Percentiles rank a stretch among this genome's conserved stretches.
Conservation (phyloP, 2,888 invertebrate species). For the Thymelicus sylvestris region DNA sequence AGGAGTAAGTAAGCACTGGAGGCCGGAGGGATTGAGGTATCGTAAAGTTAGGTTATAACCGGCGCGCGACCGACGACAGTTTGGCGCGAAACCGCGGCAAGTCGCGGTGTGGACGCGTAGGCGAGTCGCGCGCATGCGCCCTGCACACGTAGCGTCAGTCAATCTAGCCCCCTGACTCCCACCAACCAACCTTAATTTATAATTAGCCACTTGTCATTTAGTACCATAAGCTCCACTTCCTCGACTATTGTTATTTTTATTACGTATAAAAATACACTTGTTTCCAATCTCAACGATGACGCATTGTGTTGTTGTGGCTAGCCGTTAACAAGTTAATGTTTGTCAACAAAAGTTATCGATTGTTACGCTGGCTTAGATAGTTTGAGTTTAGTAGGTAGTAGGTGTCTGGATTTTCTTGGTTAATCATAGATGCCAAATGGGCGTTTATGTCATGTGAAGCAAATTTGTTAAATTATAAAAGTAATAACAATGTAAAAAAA, state of each 20-base stretch:
- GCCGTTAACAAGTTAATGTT: neutral
- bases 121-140: conserved; percentile 71
- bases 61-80: conserved; percentile 67
- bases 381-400: too few relatives aligned
- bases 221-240: conserved; percentile 11
- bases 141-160: conserved; percentile 66
- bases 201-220: conserved; percentile 42
- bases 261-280: neutral
- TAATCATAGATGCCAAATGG: too few relatives aligned
- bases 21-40: conserved; percentile 36
- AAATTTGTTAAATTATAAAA: too few relatives aligned
- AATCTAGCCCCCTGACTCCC: conserved; percentile 61
- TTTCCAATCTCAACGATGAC: neutral
- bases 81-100: conserved; percentile 75
- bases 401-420: too few relatives aligned
- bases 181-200: conserved; percentile 49
- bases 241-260: conserved; percentile 4
- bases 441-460: too few relatives aligned
- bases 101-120: conserved; percentile 60
- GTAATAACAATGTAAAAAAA: too few relatives aligned
- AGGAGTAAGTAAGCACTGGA: conserved; percentile 15
- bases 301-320: neutral
- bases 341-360: neutral
- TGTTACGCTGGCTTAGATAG: too few relatives aligned
- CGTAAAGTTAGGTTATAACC: conserved; percentile 60